These are phyloP conservation scores for Macrophya annulata DNA, from an alignment of 2,888 invertebrate species.

Conservation along the genomic window DNA sequence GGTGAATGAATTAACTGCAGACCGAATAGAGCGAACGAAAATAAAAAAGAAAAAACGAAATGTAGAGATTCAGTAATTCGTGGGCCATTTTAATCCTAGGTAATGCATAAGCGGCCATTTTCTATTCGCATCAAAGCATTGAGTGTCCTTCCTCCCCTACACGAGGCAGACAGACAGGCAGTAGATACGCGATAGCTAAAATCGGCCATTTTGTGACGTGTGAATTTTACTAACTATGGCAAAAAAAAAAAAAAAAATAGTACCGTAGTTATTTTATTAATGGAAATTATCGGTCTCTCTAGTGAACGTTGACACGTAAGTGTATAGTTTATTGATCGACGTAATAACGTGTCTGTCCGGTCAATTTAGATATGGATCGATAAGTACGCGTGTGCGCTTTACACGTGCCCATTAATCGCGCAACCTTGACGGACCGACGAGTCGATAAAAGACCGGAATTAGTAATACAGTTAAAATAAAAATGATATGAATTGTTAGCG, in stretches of 20 bases:
- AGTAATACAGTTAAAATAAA: not conserved
- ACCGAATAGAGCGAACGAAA: not conserved
- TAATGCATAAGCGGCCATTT: constrained; percentile 35
- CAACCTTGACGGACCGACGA: not conserved
- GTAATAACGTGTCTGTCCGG: not conserved
- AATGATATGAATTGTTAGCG: not conserved
- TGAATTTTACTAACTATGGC: not conserved
- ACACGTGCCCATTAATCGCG: constrained; percentile 52
- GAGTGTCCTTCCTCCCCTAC: not conserved
- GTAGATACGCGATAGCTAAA: not conserved
- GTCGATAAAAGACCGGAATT: not conserved
- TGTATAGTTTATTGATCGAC: not conserved
- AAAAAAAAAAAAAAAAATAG: not conserved
- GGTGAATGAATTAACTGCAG: not conserved
- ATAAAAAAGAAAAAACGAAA: not conserved
- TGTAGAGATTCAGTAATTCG: not conserved
- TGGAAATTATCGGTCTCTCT: not conserved
- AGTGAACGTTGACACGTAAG: not conserved
- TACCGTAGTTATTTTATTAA: not conserved
- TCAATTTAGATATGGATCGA: constrained; percentile 56
- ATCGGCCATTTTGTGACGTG: constrained; percentile 45
- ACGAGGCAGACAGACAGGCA: not conserved
- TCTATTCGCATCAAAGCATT: constrained; percentile 15
- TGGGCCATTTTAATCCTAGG: constrained; percentile 1
- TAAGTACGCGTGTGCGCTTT: constrained; percentile 66